Base-by-base conservation (phyloP, 1,140 invertebrate genomes). In the Drosophila aff. region DNA sequence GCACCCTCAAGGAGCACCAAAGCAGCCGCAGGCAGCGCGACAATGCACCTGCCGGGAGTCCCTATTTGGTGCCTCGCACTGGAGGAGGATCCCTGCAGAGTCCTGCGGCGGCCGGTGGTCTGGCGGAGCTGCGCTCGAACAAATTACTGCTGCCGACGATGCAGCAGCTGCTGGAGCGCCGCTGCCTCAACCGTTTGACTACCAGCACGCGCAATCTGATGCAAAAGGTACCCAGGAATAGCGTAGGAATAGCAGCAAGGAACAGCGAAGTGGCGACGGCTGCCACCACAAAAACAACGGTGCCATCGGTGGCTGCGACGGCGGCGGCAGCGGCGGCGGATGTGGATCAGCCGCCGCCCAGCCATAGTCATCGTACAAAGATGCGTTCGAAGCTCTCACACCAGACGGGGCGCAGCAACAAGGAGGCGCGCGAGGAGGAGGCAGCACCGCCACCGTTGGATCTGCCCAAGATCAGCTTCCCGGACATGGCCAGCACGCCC, bases 401-500 rank as follows among this genome's bases (percentile, higher is more conserved):
- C 46, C 81, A 89, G 28, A 18, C 64, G 46, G 46, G 46, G 53
- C 85, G 85, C 40, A 69, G 85, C 40, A 69, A 64, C 52, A 87
- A 84, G 58, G 81, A 84, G 43, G 6, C 59, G 15, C 68, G 68
- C 23, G 50, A 69, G 13, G 69, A 81, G 15, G 93, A 94, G 61
- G 81, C 93, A 65, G 92, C 92, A 2, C 86, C 94, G 0, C 91
- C 94, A 55, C 85, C 93, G 16, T 92, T 96, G 3, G 94, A 95
- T 77, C 91, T 96, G 52, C 95, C 95, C 1, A 94, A 94, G 55
- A 94, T 95, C 64, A 91, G 93, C 44, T 93, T 96, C 62, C 95
- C 95, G n/a, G 95, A 95, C 43, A 94, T 95, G 55, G 94, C 93
- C 43, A 85, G 63, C n/a, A 79, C 95, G 52, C 95, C 95, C 1